A percentile compares a stretch with the other conserved stretches of the same genome.
phyloP scores from a whole-genome alignment of 1,140 invertebrate genomes.

The Leptonema lineaticorne region DNA sequence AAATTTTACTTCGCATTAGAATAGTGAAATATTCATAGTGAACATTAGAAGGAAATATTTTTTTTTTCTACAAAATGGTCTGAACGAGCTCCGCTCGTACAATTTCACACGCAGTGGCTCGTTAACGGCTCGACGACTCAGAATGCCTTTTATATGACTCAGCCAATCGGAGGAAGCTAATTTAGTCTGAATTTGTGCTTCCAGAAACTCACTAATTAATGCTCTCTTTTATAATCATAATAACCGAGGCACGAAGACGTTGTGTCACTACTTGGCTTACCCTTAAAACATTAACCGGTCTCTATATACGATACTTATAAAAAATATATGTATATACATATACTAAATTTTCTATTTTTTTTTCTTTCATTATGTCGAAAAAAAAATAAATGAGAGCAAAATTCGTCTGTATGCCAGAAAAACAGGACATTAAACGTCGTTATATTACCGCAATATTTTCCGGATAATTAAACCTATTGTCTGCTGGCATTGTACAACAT shows the following conservation, averaged over 20 bases:
- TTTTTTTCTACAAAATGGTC: too few relatives aligned
- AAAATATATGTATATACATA: too few relatives aligned
- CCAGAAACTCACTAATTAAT: constrained; percentile 19
- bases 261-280: too few relatives aligned
- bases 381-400: too few relatives aligned
- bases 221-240: constrained; percentile 17
- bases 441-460: not conserved
- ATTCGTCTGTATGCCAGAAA: not conserved
- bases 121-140: constrained; percentile 21
- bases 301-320: too few relatives aligned
- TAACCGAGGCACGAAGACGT: not conserved
- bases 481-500: not conserved
- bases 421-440: too few relatives aligned
- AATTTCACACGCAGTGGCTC: constrained; percentile 22
- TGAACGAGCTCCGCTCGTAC: not conserved
- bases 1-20: not conserved
- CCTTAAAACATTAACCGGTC: too few relatives aligned
- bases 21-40: too few relatives aligned
- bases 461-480: constrained; percentile 12
- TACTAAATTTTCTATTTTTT: too few relatives aligned
- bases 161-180: constrained; percentile 26
- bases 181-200: constrained; percentile 24
- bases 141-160: constrained; percentile 22
- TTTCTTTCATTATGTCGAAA: too few relatives aligned
- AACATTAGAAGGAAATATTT: too few relatives aligned